phyloP scores from a whole-genome alignment of 2,797 vertebrate genomes.

The Manis crassicaudata region DNA sequence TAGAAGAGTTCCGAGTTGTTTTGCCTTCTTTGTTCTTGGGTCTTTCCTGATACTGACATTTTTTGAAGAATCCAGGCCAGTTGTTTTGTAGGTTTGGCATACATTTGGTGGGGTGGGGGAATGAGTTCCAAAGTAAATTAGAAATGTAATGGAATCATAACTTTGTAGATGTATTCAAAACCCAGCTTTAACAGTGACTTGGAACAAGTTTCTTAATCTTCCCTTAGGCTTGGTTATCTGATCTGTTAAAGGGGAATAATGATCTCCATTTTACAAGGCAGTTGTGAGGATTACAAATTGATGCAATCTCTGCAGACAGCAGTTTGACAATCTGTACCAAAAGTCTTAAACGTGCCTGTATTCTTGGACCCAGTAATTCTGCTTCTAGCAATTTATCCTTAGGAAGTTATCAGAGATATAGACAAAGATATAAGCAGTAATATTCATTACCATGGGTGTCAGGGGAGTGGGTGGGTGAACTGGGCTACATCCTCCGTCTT shows the following conservation, averaged over 20 bases:
- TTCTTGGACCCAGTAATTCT: conserved; percentile 1
- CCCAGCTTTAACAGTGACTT: background rate
- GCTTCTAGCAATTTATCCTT: background rate
- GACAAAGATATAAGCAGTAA: background rate
- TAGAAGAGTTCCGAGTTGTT: background rate
- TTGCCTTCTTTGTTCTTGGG: background rate
- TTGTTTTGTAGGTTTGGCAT: conserved; percentile 2
- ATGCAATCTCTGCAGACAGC: background rate
- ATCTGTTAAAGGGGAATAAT: conserved; percentile 37
- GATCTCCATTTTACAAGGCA: background rate
- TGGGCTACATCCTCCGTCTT: background rate
- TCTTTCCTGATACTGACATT: background rate
- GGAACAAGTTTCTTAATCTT: conserved; percentile 42
- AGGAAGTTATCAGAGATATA: conserved; percentile 31
- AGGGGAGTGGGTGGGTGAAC: background rate
- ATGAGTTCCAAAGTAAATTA: background rate
- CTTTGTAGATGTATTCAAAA: background rate
- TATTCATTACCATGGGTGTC: background rate
- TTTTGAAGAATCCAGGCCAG: background rate
- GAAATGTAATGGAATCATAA: background rate
- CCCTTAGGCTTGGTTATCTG: background rate
- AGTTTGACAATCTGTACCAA: background rate
- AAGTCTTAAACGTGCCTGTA: background rate
- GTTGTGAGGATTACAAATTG: conserved; percentile 16
- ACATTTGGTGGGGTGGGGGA: background rate